Conservation (phyloP, 2,797 vertebrate species). For the Tangara arthus region DNA sequence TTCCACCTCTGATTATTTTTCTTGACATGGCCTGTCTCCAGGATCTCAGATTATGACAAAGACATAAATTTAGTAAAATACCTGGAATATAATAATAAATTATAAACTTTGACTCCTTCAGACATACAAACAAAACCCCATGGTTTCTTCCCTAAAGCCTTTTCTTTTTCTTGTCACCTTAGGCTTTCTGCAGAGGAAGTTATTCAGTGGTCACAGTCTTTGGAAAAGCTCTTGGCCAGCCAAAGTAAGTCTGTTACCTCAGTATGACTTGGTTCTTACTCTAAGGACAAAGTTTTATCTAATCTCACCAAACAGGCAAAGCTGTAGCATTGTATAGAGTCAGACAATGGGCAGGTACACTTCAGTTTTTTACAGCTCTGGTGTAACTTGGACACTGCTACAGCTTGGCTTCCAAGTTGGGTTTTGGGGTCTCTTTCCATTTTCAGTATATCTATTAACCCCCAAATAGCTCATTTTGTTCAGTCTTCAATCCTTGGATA, state of each 20-base stretch:
- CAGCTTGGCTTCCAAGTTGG: background rate
- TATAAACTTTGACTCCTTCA: background rate
- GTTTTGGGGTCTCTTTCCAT: background rate
- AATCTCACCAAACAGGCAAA: background rate
- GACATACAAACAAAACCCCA: background rate
- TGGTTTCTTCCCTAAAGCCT: background rate
- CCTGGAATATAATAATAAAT: background rate
- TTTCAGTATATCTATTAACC: background rate
- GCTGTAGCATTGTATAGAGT: background rate
- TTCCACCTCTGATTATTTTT: background rate
- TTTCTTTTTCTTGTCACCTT: background rate
- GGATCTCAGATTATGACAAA: background rate
- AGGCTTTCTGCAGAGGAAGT: constrained; percentile 77
- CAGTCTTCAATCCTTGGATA: background rate
- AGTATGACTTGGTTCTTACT: background rate
- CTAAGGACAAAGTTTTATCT: background rate
- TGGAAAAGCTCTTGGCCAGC: constrained; percentile 77
- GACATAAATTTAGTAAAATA: background rate
- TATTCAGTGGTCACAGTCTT: constrained; percentile 76
- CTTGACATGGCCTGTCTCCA: background rate
- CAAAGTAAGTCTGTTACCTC: constrained; percentile 67
- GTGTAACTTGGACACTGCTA: background rate
- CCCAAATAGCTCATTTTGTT: background rate
- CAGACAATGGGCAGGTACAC: background rate
- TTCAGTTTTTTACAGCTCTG: background rate